phyloP scores from a whole-genome alignment of 2,797 vertebrate genomes.

The Catamblyrhynchus diadema region DNA sequence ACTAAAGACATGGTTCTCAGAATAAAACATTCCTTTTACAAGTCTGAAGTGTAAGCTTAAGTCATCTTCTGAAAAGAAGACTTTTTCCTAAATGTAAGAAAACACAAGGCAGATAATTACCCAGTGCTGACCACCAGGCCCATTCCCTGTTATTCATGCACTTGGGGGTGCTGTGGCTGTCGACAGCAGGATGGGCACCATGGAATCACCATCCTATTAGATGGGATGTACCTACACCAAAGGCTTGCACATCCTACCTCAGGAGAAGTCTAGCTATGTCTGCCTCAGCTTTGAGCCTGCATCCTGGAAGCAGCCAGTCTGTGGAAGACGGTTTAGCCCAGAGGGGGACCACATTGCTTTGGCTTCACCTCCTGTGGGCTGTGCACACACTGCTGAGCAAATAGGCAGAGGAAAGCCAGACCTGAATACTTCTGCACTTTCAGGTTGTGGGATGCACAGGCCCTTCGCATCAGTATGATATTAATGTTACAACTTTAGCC shows the following conservation, averaged over 20 bases:
- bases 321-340: not conserved
- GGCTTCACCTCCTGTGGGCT: not conserved
- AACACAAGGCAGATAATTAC: not conserved
- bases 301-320: not conserved
- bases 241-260: not conserved
- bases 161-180: not conserved
- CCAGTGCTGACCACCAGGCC: not conserved
- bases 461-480: not conserved
- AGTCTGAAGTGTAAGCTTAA: not conserved
- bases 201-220: not conserved
- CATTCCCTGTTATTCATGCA: not conserved
- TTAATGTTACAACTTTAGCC: not conserved
- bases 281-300: not conserved
- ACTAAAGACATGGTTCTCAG: not conserved
- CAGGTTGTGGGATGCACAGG: not conserved
- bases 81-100: not conserved
- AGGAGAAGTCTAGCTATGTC: not conserved
- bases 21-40: not conserved
- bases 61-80: not conserved
- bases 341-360: not conserved
- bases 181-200: accelerated
- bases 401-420: not conserved
- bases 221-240: not conserved
- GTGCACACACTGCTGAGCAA: accelerated
- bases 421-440: not conserved